These are phyloP conservation scores for Antheraea mylitta DNA, from an alignment of 1,140 invertebrate genomes.

Conservation along the genomic window DNA sequence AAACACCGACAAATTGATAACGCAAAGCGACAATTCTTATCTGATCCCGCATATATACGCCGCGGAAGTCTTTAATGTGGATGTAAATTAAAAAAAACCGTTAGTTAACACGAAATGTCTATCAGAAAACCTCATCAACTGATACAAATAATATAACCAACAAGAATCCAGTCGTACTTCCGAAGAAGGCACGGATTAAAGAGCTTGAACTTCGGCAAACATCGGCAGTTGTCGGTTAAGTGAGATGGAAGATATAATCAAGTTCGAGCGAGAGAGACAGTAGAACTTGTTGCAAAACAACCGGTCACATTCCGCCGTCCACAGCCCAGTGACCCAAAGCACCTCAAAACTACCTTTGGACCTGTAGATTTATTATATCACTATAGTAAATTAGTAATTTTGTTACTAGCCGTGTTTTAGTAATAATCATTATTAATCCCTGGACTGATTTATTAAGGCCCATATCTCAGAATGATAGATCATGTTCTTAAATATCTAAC, in stretches of 20 bases:
- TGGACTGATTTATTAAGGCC: too few species aligned
- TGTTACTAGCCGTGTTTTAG: background rate
- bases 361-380: constrained; percentile 7
- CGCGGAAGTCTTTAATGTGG: background rate
- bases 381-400: background rate
- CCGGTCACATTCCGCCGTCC: constrained; percentile 56
- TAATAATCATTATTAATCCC: too few species aligned
- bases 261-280: constrained; percentile 43
- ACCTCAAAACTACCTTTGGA: constrained; percentile 17
- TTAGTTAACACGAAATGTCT: constrained; percentile 26
- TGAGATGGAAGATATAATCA: constrained; percentile 24
- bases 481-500: too few species aligned
- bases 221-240: constrained; percentile 29
- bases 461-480: too few species aligned
- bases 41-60: background rate
- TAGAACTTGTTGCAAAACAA: constrained; percentile 69
- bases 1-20: background rate
- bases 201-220: constrained; percentile 30
- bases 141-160: constrained; percentile 29
- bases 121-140: constrained; percentile 38
- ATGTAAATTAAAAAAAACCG: background rate
- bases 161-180: constrained; percentile 54
- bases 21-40: background rate
- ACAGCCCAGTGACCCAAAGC: constrained; percentile 72
- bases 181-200: constrained; percentile 45